These are phyloP conservation scores for Bathynomus jamesi DNA, from an alignment of 1,140 invertebrate species.

Conservation along the genomic window DNA sequence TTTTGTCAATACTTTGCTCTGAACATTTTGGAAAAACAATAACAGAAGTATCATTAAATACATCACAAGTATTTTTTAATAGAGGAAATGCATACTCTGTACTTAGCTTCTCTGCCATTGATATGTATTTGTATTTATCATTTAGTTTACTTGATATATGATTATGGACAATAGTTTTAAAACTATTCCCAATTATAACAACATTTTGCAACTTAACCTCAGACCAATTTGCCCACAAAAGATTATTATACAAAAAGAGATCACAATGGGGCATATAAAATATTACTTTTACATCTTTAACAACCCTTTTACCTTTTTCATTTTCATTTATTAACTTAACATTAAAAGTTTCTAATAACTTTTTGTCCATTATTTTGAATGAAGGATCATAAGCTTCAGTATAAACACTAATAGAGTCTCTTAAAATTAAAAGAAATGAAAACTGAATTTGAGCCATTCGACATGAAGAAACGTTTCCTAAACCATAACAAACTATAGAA, in stretches of 20 bases:
- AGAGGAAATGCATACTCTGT: constrained; percentile 15
- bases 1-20: neutral
- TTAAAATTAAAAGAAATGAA: constrained; percentile 25
- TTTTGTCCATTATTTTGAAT: constrained; percentile 18
- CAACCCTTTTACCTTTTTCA: constrained; percentile 41
- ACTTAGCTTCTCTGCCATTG: constrained; percentile 6
- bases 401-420: constrained; percentile 5
- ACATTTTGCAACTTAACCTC: constrained; percentile 34
- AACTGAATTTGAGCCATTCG: constrained; percentile 26
- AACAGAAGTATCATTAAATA: constrained; percentile 27
- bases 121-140: constrained; percentile 20
- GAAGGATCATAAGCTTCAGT: constrained; percentile 32
- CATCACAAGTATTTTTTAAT: constrained; percentile 14
- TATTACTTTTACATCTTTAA: constrained; percentile 34
- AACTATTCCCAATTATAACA: constrained; percentile 44
- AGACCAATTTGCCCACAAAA: constrained; percentile 43
- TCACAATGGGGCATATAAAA: constrained; percentile 45
- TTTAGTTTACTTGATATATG: constrained; percentile 19
- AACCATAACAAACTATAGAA: constrained; percentile 35
- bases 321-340: constrained; percentile 19
- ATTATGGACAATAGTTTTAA: constrained; percentile 32
- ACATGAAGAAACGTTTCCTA: constrained; percentile 22
- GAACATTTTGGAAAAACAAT: neutral
- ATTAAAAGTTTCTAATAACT: constrained; percentile 13
- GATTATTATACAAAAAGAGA: constrained; percentile 43